Conservation (phyloP, 2,797 vertebrate species). For the Molothrus ater region DNA sequence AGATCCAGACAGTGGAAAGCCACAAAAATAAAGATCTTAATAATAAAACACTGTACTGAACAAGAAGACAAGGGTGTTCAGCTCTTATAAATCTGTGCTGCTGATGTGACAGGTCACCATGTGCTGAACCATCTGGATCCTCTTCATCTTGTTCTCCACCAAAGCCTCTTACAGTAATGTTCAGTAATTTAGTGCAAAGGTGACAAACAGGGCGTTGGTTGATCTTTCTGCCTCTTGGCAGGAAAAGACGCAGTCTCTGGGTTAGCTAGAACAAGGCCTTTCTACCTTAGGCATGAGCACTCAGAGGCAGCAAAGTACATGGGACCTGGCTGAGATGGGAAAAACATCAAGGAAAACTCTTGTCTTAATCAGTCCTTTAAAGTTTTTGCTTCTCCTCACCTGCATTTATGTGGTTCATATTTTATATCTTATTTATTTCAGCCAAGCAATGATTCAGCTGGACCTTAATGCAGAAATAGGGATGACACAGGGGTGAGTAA, state of each 20-base stretch:
- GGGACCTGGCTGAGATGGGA: neutral
- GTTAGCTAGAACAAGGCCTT: neutral
- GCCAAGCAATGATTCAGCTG: neutral
- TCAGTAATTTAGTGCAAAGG: constrained; percentile 1
- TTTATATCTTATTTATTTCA: neutral
- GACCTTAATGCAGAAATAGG: neutral
- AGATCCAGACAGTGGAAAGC: neutral
- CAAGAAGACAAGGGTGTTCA: constrained; percentile 16
- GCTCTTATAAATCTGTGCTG: constrained; percentile 35
- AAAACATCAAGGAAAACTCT: neutral
- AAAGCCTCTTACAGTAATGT: neutral
- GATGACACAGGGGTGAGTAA: neutral
- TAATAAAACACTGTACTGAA: neutral
- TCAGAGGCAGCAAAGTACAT: neutral
- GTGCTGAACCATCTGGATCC: constrained; percentile 56
- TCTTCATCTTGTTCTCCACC: constrained; percentile 30
- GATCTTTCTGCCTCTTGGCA: neutral
- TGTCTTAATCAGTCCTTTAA: neutral
- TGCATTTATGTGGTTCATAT: neutral
- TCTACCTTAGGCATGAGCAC: neutral
- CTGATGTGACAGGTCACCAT: constrained; percentile 56
- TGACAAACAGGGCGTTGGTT: neutral
- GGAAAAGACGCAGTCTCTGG: neutral
- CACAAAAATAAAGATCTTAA: neutral
- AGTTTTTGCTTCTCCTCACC: neutral